These are phyloP conservation scores for Aphelenchoides besseyi DNA, from an alignment of 1,140 invertebrate species.

Conservation along the genomic window DNA sequence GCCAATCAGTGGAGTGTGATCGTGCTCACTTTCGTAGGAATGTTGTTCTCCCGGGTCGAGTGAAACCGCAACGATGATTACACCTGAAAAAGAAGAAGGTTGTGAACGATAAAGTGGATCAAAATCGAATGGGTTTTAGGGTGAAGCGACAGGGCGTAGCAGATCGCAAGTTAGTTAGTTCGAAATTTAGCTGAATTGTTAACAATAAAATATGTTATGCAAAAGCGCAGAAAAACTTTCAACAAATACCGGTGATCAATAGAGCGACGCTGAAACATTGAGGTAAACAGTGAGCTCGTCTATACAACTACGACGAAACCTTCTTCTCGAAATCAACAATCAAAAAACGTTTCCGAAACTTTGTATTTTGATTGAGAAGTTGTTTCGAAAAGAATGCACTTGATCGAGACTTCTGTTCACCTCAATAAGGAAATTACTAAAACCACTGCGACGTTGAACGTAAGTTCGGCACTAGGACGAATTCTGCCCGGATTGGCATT, in stretches of 20 bases:
- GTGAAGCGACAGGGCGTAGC: no score
- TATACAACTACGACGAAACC: no score
- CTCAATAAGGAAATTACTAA: slow-evolving; percentile 10
- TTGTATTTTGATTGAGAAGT: no score
- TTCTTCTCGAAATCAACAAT: no score
- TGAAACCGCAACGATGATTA: slow-evolving; percentile 16
- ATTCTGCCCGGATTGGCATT: slow-evolving; percentile 2
- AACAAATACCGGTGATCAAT: slow-evolving; percentile 18
- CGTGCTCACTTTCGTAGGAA: slow-evolving; percentile 1
- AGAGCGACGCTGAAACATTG: slow-evolving; percentile 17
- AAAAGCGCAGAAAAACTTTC: not conserved
- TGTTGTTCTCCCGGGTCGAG: slow-evolving; percentile 17
- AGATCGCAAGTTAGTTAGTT: no score
- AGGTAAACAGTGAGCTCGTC: no score
- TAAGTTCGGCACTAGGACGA: slow-evolving; percentile 6
- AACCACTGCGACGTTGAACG: slow-evolving; percentile 19
- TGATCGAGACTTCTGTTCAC: no score
- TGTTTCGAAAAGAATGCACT: no score
- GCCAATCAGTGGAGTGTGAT: not conserved
- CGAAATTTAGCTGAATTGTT: no score
- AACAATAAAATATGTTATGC: no score
- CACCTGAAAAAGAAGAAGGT: slow-evolving; percentile 1
- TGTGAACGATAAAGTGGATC: not conserved
- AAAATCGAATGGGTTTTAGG: no score
- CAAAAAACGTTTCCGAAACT: no score